Evolutionary conservation across 2,113 vertebrate species (phyloP), one percentile per base, ranked within the genome.

Genomic region (Turnix velox): DNA sequence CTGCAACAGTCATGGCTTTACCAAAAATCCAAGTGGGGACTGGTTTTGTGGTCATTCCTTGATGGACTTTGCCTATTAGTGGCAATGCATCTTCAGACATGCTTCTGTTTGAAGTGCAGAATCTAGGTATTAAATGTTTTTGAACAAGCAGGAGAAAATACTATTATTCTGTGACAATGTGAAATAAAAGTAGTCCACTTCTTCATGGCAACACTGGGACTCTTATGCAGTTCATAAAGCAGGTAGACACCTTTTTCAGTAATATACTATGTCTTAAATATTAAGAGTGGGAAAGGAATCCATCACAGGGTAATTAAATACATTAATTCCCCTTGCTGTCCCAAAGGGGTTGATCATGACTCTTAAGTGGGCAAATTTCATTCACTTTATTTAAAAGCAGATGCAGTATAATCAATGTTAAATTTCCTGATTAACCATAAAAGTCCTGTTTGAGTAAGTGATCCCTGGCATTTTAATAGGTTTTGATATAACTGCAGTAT

Each of bases 371-470:
- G 67, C 45, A 87, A 88, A 96, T 80, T 93, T 95, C 9, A 31
- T 83, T 67, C 85, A 33, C 45, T 88, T 76, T 93, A 45, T 85
- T 88, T 84, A 93, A 94, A 84, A 86, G 49, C 79, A 92, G 23
- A 84, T 57, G 58, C 59, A 74, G 55, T 61, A 84, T 87, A 75
- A 94, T 95, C 73, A 68, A 80, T 48, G 37, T 71, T 74, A 82
- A 85, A 91, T 85, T 89, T 76, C 71, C 71, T 72, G 73, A 90
- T 92, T 92, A 93, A 87, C 52, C 63, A 84, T 89, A 87, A 94
- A 91, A 30, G 9, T 57, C 28, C 43, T 58, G 52, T 59, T 87
- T 74, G 77, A 96, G 42, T 83, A 94, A 93, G 76, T 86, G 63
- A 84, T 92, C 48, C 10, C 63, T 78, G 57, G 49, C 58, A 81